These are phyloP conservation scores for Holacanthus passer DNA, from an alignment of 2,113 vertebrate species.

Conservation along the genomic window DNA sequence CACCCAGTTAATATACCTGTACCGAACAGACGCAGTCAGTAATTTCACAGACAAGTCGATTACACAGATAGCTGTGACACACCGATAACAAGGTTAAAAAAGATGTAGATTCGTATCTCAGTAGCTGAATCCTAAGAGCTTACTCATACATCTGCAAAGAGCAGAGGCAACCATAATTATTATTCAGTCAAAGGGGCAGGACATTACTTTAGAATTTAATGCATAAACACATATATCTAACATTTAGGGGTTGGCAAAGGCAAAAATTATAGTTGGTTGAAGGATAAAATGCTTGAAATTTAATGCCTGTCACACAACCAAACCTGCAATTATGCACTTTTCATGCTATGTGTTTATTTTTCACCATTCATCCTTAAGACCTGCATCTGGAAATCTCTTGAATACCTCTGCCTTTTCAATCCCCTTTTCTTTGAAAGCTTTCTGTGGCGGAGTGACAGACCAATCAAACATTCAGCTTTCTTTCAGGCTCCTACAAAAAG, in stretches of 20 bases:
- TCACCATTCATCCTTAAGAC: not conserved
- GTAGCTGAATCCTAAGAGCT: slow-evolving; percentile 25
- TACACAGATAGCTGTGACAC: not conserved
- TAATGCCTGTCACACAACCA: not conserved
- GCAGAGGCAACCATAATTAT: slow-evolving; percentile 14
- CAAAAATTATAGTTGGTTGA: not conserved
- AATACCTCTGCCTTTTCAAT: not conserved
- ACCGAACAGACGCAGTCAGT: not conserved
- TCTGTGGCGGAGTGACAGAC: not conserved
- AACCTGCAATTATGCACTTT: slow-evolving; percentile 9
- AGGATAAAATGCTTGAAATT: slow-evolving; percentile 6
- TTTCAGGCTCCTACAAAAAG: slow-evolving; percentile 18
- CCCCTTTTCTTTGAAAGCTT: not conserved
- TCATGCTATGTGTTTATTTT: slow-evolving; percentile 19
- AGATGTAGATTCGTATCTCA: not conserved
- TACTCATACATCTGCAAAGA: slow-evolving; percentile 1
- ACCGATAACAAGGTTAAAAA: slow-evolving; percentile 12
- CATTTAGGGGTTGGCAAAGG: slow-evolving; percentile 1
- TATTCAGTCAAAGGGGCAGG: not conserved
- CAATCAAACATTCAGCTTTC: slow-evolving; percentile 22
- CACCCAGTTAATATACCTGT: not conserved
- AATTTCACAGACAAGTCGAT: slow-evolving; percentile 10
- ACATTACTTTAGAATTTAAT: not conserved
- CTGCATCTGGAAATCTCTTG: not conserved
- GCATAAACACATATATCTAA: not conserved